A percentile compares a stretch with the other conserved stretches of the same genome.
Conservation (phyloP, 2,797 vertebrate genomes). For the Salarias fasciatus region DNA sequence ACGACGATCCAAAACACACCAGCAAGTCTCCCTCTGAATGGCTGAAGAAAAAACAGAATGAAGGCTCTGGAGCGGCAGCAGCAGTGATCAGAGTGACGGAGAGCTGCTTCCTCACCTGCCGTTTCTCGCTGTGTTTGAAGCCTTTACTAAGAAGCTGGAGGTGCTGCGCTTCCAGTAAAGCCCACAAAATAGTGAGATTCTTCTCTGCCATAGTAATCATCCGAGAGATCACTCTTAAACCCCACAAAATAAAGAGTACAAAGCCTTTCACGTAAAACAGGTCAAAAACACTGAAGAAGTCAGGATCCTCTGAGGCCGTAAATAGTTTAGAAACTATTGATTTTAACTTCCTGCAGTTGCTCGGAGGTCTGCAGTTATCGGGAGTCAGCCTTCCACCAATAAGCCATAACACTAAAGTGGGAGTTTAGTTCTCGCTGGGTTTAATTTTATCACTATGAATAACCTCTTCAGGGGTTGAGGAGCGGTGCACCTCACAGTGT, state of each 20-base stretch:
- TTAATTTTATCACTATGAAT: constrained; percentile 22
- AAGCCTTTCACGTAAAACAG: no score
- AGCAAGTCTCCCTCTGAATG: no score
- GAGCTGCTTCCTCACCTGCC: no score
- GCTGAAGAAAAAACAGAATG: no score
- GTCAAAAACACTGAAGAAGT: constrained; percentile 20
- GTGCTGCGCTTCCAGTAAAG: constrained; percentile 95
- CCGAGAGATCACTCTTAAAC: no score
- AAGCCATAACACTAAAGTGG: constrained; percentile 44
- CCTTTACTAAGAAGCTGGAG: constrained; percentile 95
- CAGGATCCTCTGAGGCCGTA: constrained; percentile 21
- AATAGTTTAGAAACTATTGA: constrained; percentile 36
- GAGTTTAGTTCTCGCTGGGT: constrained; percentile 29
- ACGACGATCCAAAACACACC: no score
- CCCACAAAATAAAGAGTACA: no score
- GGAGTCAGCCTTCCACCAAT: constrained; percentile 37
- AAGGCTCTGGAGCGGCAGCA: no score
- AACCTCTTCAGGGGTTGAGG: constrained; percentile 17
- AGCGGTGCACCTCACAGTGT: constrained; percentile 20
- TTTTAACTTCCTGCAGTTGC: constrained; percentile 36
- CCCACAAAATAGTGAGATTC: constrained; percentile 91
- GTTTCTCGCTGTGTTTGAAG: constrained; percentile 73
- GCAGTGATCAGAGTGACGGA: no score
- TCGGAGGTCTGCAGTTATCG: constrained; percentile 27
- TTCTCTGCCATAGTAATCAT: no score